Percentiles rank a stretch among this genome's conserved stretches.
Evolutionary conservation across 2,797 vertebrate genomes (phyloP).

Genomic region (Oreochromis mossambicus): DNA sequence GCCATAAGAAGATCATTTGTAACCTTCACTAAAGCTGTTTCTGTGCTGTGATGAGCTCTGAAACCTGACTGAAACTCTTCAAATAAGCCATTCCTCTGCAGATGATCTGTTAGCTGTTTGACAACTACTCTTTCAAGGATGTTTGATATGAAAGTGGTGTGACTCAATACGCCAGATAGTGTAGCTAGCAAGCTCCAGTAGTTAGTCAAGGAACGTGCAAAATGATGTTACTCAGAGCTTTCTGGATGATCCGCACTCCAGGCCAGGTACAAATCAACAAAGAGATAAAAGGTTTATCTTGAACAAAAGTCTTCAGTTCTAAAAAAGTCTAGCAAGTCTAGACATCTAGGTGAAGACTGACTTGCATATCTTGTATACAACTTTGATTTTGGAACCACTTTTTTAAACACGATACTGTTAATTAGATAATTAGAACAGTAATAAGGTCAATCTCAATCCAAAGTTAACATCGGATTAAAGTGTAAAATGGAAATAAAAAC

Average conservation of each 20-base stretch:
- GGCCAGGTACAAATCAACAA: not conserved
- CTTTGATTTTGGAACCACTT: not conserved
- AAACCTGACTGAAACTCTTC: too few species aligned
- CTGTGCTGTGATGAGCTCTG: too few species aligned
- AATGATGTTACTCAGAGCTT: not conserved
- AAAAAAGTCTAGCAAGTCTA: rapidly evolving
- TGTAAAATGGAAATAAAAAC: rapidly evolving
- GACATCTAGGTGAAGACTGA: not conserved
- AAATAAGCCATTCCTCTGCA: too few species aligned
- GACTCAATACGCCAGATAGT: not conserved
- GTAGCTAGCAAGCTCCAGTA: not conserved
- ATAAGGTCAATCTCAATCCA: not conserved
- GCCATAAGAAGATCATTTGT: too few species aligned
- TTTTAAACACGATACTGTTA: rapidly evolving
- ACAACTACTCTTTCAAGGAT: too few species aligned
- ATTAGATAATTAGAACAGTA: not conserved
- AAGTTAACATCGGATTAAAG: not conserved
- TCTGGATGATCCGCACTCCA: not conserved
- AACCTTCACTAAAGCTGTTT: too few species aligned
- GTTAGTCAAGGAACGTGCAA: not conserved
- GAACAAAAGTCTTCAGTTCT: not conserved
- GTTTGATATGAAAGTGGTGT: too few species aligned
- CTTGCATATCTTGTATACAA: not conserved
- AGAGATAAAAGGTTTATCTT: rapidly evolving
- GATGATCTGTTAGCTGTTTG: too few species aligned